Evolutionary conservation across 2,113 vertebrate genomes (phyloP), one percentile per base, ranked within the genome.

Genomic region (Saguinus imperator): DNA sequence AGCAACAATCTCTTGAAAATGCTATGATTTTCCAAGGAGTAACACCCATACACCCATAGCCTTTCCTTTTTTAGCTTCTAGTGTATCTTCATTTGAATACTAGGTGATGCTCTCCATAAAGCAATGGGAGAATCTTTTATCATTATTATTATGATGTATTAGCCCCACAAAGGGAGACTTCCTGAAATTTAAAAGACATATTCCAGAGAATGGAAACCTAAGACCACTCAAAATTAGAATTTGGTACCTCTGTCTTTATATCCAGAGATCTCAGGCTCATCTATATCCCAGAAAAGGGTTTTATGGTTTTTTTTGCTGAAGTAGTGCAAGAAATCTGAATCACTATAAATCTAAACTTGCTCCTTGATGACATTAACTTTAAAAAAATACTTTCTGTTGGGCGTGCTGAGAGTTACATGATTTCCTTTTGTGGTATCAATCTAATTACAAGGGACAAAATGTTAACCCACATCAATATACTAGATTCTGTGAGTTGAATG

Each of bases 341-440:
- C 50, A 55, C 81, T 77, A 64, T 94, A 85, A 97, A 95, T 94
- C 57, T 10, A 13, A 45, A 96, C 76, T 97, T 73, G 37, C 20
- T 82, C 66, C 6, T 55, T 87, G 68, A 93, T 87, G 29, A 58
- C 73, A 77, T 88, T 64, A 76, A 2, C 84, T 52, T 35, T 88
- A 92, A 43, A 96, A 66, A 66, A 97, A 73, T 64, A 81, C 9
- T 68, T 82, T 94, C 58, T 89, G 6, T 61, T 92, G 45, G 12
- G 1, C 16, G 61, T 80, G 48, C 94, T 92, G 94, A 45, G 58
- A 57, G 66, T 94, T 97, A n/a, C 32, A 93, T 97, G 45, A 73
- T 58, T 93, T 96, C 95, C 76, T 58, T 70, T 91, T 76, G n/a
- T 94, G 76, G 35, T 87, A 84, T 45, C 79, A 66, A 73, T 93